Evolutionary conservation across 1,140 invertebrate species (phyloP), one percentile per base, ranked within the genome.

Genomic region (Heterodera schachtii): DNA sequence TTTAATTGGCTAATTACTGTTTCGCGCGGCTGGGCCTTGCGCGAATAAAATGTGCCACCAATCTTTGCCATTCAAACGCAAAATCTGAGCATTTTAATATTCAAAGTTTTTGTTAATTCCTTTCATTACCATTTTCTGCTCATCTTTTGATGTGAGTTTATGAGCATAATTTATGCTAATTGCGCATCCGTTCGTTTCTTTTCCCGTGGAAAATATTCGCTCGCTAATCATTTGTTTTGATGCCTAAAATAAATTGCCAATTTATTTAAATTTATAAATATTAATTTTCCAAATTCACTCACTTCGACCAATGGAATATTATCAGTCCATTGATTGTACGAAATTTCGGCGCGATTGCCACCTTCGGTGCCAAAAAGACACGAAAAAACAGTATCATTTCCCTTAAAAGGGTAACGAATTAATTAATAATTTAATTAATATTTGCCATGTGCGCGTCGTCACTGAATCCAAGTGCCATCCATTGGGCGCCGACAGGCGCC

Each of bases 21-120:
- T 78, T 3, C 70, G 64, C 21, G 52, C 66, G 5, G 77, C 57
- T 19, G 77, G 52, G 13, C 77, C 77, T 21, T 78, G 77, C 21
- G 77, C 77, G 46, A 64, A 78, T 49, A 78, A 46, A 64, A 78
- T 46, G 47, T 78, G 77, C 77, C 77, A 78, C 77, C 77, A 78
- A 21, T 78, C 70, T 52, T 60, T 64, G 70, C 47, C 70, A 46
- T 78, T 46, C 47, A 78, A 69, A n/a, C 47, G 66, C n/a, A 78
- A 46, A 19, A 78, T 44, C 77, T 78, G 31, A 46, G 19, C 6
- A 49, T 57, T 76, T 6, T 16, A 64, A 31, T n/a, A n/a, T 11
- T 16, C 44, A 41, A 70, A 31, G 44, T 11, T n/a, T 46, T 64
- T 69, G 9, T 41, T 78, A 47, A 57, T 13, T 6, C 43, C 16